Conservation (phyloP, 2,113 vertebrate species). For the Glareola pratincola region DNA sequence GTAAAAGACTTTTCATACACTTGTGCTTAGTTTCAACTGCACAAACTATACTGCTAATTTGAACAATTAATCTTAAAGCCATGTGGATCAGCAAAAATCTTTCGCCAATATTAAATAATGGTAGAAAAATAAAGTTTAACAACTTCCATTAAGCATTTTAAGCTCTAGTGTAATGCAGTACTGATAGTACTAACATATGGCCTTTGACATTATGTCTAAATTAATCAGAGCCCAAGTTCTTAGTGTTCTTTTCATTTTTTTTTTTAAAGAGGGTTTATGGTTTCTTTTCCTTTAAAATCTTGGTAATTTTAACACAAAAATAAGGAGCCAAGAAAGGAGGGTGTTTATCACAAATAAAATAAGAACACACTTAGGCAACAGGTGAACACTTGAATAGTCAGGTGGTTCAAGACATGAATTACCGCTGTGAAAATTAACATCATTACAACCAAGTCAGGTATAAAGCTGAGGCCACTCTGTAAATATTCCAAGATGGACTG, state of each 20-base stretch:
- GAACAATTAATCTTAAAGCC: constrained; percentile 23
- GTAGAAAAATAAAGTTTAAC: constrained; percentile 30
- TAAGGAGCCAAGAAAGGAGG: neutral
- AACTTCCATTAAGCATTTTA: constrained; percentile 37
- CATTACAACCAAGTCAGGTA: neutral
- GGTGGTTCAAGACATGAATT: neutral
- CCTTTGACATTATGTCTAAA: neutral
- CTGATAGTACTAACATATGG: constrained; percentile 6
- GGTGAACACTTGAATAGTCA: neutral
- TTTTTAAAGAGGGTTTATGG: neutral
- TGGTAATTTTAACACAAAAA: neutral
- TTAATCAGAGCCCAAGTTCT: neutral
- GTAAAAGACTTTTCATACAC: neutral
- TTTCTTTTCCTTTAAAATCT: neutral
- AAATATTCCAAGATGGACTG: neutral
- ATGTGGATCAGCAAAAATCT: constrained; percentile 32
- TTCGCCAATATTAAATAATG: constrained; percentile 9
- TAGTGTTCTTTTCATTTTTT: neutral
- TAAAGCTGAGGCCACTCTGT: neutral
- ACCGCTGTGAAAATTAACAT: neutral
- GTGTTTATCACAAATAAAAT: neutral
- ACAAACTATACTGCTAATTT: neutral
- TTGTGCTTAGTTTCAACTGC: neutral
- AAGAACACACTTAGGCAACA: neutral
- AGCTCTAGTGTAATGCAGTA: neutral